These are phyloP conservation scores for Ips nitidus DNA, from an alignment of 1,140 invertebrate genomes.

Conservation along the genomic window DNA sequence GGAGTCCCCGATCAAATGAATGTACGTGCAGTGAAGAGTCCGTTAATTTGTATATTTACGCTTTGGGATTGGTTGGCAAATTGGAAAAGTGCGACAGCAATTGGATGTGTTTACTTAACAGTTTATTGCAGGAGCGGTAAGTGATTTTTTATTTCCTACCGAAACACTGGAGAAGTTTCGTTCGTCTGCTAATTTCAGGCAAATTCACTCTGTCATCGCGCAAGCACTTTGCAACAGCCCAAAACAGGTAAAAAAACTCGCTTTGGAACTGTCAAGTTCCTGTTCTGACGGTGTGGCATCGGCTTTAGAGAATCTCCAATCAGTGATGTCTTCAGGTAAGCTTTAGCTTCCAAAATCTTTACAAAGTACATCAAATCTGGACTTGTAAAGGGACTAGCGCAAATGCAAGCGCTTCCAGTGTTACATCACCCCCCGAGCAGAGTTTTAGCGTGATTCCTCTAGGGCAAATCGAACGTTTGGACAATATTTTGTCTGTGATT, in stretches of 20 bases:
- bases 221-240: slow-evolving; percentile 56
- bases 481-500: slow-evolving; percentile 40
- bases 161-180: no score
- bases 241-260: slow-evolving; percentile 54
- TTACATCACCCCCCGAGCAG: no score
- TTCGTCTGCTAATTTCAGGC: slow-evolving; percentile 34
- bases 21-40: slow-evolving; percentile 36
- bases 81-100: slow-evolving; percentile 52
- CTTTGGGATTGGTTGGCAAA: slow-evolving; percentile 54
- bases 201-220: slow-evolving; percentile 58
- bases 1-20: slow-evolving; percentile 29
- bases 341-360: no score
- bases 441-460: slow-evolving; percentile 28
- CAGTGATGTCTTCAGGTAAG: slow-evolving; percentile 32
- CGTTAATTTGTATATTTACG: slow-evolving; percentile 52
- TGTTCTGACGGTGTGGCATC: slow-evolving; percentile 53
- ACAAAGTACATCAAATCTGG: no score
- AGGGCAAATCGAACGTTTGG: slow-evolving; percentile 37
- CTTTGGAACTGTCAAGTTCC: slow-evolving; percentile 56
- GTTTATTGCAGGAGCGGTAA: slow-evolving; percentile 26
- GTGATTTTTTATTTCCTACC: neutral
- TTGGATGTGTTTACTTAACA: slow-evolving; percentile 47
- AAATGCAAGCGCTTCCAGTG: no score
- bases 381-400: no score
- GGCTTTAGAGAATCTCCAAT: slow-evolving; percentile 56